phyloP scores from a whole-genome alignment of 64 coral and sea anemone species.

The Anthopleura sola region DNA sequence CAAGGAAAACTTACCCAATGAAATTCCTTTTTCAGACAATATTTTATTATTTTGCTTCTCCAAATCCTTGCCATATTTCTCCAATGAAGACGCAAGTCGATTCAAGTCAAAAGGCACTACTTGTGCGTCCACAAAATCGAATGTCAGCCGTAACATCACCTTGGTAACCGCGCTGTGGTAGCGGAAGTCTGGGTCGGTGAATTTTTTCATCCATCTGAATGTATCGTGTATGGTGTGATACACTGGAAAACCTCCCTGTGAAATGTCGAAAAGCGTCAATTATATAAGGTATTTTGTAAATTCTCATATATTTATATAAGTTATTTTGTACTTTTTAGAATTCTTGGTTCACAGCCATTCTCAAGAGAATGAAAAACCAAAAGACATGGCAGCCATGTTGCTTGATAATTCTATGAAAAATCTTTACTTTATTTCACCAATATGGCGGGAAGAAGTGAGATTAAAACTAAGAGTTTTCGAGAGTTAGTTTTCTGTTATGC shows the following conservation, averaged over 20 bases:
- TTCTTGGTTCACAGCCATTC: neutral
- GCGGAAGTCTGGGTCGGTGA: constrained; percentile 82
- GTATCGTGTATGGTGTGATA: constrained; percentile 83
- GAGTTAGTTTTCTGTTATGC: too few relatives aligned
- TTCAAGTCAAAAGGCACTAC: constrained; percentile 59
- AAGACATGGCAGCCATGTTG: too few relatives aligned
- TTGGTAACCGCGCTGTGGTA: constrained; percentile 65
- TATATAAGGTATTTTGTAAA: too few relatives aligned
- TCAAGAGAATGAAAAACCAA: neutral
- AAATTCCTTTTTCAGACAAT: constrained; percentile 49
- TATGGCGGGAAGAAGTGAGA: too few relatives aligned
- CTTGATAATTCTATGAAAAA: too few relatives aligned
- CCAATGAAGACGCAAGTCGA: constrained; percentile 41
- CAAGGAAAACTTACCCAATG: constrained; percentile 68
- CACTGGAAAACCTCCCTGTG: constrained; percentile 52
- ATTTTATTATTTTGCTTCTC: constrained; percentile 30
- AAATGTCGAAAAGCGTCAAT: neutral
- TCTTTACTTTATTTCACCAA: too few relatives aligned
- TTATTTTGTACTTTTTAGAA: neutral
- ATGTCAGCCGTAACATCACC: constrained; percentile 34
- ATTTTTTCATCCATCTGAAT: constrained; percentile 84
- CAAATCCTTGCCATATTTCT: constrained; percentile 39
- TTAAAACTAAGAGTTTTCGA: too few relatives aligned
- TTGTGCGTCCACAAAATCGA: constrained; percentile 47
- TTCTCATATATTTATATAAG: too few relatives aligned